These are phyloP conservation scores for Epinephelus cyanopodus DNA, from an alignment of 2,113 vertebrate species.

Conservation along the genomic window DNA sequence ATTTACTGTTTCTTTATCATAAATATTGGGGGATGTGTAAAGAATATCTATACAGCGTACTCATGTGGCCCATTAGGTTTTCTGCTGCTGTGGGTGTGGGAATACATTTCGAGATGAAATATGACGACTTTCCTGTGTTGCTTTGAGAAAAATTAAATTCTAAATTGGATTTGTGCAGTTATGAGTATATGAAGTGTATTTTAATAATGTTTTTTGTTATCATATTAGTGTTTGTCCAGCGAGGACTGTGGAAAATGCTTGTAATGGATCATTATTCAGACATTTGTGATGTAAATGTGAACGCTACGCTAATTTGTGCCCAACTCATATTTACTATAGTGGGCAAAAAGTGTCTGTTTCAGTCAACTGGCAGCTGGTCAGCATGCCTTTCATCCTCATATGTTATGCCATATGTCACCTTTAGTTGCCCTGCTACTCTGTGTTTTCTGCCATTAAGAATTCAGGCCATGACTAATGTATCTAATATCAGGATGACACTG, in stretches of 20 bases:
- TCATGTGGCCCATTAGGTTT: conserved; percentile 21
- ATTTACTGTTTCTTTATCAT: conserved; percentile 20
- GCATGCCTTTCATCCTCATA: neutral
- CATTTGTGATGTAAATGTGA: neutral
- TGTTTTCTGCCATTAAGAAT: conserved; percentile 45
- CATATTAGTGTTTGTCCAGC: neutral
- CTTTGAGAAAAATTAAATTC: neutral
- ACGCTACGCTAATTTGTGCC: neutral
- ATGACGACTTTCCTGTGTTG: neutral
- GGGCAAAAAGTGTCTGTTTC: neutral
- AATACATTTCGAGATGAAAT: neutral
- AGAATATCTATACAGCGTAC: neutral
- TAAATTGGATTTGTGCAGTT: neutral
- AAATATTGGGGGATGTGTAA: neutral
- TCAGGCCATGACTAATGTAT: conserved; percentile 46
- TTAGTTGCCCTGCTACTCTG: neutral
- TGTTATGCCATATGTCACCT: neutral
- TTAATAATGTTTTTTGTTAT: neutral
- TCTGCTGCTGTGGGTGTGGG: neutral
- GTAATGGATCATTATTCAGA: neutral
- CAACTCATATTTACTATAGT: neutral
- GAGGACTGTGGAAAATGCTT: neutral
- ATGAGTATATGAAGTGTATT: neutral
- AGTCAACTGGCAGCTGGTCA: conserved; percentile 8
- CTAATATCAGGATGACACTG: conserved; percentile 56